Evolutionary conservation across 2,888 invertebrate genomes (phyloP).

Genomic region (Ischnura elegans): DNA sequence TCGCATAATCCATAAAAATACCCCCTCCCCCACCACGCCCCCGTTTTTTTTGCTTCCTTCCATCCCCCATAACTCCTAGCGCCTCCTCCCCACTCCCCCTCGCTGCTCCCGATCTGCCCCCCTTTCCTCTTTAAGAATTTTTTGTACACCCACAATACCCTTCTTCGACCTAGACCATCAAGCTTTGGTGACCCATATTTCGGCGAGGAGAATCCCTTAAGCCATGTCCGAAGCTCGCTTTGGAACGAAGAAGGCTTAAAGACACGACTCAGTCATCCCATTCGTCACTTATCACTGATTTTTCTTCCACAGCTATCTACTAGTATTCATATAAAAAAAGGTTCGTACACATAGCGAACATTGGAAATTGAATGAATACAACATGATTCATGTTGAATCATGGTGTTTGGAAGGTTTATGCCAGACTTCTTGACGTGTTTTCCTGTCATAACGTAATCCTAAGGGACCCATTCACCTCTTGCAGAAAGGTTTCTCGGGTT

Average conservation of each 20-base stretch:
- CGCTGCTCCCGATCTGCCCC: background rate
- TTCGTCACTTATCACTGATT: background rate
- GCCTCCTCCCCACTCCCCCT: background rate
- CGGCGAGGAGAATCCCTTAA: background rate
- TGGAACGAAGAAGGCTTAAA: background rate
- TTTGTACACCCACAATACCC: background rate
- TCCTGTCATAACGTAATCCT: no score
- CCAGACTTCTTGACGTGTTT: no score
- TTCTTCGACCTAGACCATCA: constrained; percentile 27
- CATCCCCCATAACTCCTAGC: constrained; percentile 34
- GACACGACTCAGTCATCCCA: background rate
- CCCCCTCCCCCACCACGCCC: background rate
- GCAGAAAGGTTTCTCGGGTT: no score
- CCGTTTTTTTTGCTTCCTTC: background rate
- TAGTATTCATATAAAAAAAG: background rate
- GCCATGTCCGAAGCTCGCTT: background rate
- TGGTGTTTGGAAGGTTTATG: no score
- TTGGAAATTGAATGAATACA: no score
- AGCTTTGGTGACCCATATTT: constrained; percentile 16
- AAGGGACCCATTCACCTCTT: no score
- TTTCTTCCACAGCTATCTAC: background rate
- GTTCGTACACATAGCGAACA: no score
- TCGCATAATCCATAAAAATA: constrained; percentile 8
- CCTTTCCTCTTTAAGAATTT: background rate
- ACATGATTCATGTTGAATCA: no score